These are phyloP conservation scores for Lepeophtheirus nordmannii DNA, from an alignment of 2,888 invertebrate species.

Conservation along the genomic window DNA sequence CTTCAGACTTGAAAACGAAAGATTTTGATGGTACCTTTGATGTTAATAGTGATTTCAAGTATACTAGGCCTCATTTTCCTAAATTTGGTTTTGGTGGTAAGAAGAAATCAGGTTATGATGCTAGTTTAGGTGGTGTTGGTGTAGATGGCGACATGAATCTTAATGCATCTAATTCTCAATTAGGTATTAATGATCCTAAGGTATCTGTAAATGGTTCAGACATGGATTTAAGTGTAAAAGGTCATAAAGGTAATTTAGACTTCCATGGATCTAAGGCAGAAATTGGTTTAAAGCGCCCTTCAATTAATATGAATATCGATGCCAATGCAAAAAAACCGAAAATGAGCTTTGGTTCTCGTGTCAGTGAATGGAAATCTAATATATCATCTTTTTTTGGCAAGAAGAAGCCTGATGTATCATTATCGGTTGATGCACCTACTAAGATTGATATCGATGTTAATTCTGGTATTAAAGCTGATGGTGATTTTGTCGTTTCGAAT, in stretches of 20 bases:
- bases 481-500: too few species aligned
- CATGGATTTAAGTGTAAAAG: neutral
- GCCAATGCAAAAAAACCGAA: neutral
- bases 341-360: neutral
- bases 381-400: neutral
- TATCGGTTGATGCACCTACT: neutral
- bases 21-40: neutral
- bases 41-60: neutral
- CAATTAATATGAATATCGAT: neutral
- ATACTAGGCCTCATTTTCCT: neutral
- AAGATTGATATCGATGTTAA: neutral
- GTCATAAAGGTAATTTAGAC: neutral
- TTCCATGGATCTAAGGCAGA: neutral
- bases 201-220: neutral
- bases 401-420: neutral
- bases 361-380: neutral
- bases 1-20: too few species aligned
- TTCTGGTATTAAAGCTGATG: too few species aligned
- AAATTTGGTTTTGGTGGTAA: neutral
- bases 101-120: neutral
- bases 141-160: neutral
- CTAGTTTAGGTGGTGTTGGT: neutral
- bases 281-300: neutral
- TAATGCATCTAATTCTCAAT: too few species aligned
- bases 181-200: neutral